Conservation (phyloP, 2,797 vertebrate species). For the Alauda arvensis region DNA sequence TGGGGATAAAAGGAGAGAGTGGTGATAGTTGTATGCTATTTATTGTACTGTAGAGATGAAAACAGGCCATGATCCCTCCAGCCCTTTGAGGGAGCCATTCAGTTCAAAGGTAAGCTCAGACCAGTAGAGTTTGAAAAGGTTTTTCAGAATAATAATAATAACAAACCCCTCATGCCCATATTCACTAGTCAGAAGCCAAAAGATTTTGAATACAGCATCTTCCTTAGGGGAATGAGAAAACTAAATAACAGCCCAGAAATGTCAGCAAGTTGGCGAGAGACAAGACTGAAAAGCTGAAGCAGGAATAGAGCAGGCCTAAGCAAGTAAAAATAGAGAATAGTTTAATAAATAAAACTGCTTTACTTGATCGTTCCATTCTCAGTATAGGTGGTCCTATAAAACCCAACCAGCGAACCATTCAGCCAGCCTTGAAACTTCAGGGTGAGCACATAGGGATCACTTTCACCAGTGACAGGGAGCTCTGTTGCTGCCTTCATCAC, state of each 20-base stretch:
- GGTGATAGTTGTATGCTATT: not conserved
- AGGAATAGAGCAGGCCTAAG: not conserved
- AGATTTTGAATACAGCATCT: not conserved
- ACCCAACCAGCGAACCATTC: constrained; percentile 90
- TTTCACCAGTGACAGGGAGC: constrained; percentile 44
- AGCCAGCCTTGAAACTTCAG: constrained; percentile 89
- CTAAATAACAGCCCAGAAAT: constrained; percentile 6
- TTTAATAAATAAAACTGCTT: constrained; percentile 46
- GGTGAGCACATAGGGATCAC: constrained; percentile 75
- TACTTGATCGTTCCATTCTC: constrained; percentile 81
- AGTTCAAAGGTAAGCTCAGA: not conserved
- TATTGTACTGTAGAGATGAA: not conserved
- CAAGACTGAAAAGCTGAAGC: not conserved
- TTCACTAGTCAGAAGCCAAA: not conserved
- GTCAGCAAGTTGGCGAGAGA: constrained; percentile 6
- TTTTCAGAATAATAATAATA: not conserved
- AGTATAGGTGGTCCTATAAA: constrained; percentile 88
- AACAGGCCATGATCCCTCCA: not conserved
- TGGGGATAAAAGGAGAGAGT: not conserved
- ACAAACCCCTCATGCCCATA: not conserved
- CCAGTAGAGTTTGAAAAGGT: not conserved
- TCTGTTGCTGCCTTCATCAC: constrained; percentile 78
- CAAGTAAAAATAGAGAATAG: not conserved
- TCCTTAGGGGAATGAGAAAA: constrained; percentile 19
- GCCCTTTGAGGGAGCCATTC: not conserved